phyloP scores from a whole-genome alignment of 2,888 invertebrate genomes.

The Bellardia bayeri region DNA sequence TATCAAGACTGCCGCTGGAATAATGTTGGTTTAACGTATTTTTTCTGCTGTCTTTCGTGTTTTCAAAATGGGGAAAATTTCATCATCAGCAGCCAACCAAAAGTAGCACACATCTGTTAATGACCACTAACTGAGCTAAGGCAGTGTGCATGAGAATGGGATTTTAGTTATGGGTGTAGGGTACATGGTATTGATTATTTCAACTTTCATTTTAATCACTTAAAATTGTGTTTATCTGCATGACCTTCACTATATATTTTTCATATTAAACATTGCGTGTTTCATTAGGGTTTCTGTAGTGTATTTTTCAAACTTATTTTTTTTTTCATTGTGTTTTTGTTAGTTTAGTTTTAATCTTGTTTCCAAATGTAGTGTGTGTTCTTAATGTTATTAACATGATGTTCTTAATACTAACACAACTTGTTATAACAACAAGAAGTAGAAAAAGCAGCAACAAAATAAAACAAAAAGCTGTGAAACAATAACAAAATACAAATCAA shows the following conservation, averaged over 20 bases:
- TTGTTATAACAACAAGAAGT: conserved; percentile 36
- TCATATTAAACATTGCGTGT: neutral
- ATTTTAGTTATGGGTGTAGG: too few species aligned
- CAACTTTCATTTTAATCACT: neutral
- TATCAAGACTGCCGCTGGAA: neutral
- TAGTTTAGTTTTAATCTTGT: conserved; percentile 25
- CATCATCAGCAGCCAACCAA: too few species aligned
- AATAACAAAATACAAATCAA: conserved; percentile 12
- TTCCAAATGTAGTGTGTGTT: conserved; percentile 36
- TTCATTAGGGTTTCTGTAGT: neutral
- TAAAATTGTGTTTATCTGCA: neutral
- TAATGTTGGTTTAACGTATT: neutral
- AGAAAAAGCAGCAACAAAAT: neutral
- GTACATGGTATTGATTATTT: too few species aligned
- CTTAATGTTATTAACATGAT: conserved; percentile 47
- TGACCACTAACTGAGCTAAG: too few species aligned
- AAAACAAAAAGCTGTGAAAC: neutral
- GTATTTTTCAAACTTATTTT: conserved; percentile 13
- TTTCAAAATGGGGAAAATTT: neutral
- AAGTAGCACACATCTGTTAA: too few species aligned
- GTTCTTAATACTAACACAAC: conserved; percentile 46
- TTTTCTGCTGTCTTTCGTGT: neutral
- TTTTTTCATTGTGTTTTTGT: conserved; percentile 13
- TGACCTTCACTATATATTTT: neutral
- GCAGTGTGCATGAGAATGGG: too few species aligned